Conservation (phyloP, 2,113 vertebrate species). For the Malurus melanocephalus region DNA sequence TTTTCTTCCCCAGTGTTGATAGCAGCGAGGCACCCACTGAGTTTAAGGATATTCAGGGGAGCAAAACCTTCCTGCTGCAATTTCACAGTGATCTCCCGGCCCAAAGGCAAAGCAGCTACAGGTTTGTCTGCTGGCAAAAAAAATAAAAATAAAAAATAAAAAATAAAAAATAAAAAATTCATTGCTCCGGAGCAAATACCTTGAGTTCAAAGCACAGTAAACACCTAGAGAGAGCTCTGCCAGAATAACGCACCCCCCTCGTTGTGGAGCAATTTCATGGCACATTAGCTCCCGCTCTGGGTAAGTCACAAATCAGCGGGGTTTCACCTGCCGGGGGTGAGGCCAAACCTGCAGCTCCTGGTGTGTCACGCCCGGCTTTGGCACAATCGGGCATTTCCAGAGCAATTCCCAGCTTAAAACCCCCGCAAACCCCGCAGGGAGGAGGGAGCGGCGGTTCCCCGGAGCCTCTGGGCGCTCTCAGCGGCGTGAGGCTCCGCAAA, state of each 20-base stretch:
- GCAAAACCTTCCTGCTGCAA: background rate
- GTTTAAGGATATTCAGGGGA: background rate
- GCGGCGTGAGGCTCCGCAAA: background rate
- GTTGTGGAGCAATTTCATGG: slow-evolving; percentile 37
- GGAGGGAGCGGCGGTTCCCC: background rate
- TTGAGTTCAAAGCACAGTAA: slow-evolving; percentile 35
- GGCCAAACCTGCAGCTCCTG: background rate
- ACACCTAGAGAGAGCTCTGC: background rate
- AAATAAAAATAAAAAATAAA: slow-evolving; percentile 2
- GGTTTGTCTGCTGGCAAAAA: background rate
- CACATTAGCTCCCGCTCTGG: background rate
- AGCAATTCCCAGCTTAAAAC: background rate
- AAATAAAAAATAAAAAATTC: background rate
- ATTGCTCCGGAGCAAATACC: background rate
- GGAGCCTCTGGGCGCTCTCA: background rate
- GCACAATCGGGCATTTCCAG: background rate
- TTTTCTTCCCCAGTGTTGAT: fast-evolving
- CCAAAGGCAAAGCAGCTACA: background rate
- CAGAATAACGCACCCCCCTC: background rate
- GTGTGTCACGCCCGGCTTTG: background rate
- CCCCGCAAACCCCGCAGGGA: fast-evolving
- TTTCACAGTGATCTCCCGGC: slow-evolving; percentile 19
- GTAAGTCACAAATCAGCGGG: background rate
- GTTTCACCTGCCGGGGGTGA: background rate
- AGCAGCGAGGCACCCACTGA: background rate